Conservation (phyloP, 1,140 invertebrate genomes). For the Drosophila truncata region DNA sequence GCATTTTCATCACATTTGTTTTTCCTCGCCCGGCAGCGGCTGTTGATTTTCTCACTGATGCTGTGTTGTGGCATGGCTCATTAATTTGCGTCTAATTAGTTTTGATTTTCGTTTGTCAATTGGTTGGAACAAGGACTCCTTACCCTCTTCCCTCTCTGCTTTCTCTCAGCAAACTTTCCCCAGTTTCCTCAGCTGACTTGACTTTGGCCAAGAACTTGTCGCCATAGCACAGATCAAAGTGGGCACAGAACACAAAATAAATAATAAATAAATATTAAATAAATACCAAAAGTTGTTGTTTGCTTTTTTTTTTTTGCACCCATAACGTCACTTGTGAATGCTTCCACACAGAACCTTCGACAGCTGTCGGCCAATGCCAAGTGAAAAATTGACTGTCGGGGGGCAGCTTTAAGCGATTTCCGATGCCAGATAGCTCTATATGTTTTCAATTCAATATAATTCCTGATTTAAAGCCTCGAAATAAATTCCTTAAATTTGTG, state of each 20-base stretch:
- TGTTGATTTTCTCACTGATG: constrained; percentile 40
- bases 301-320: constrained; percentile 1
- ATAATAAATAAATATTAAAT: constrained; percentile 51
- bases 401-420: constrained; percentile 60
- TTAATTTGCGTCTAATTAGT: constrained; percentile 82
- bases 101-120: constrained; percentile 70
- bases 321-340: constrained; percentile 8
- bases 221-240: constrained; percentile 67
- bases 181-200: constrained; percentile 64
- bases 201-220: constrained; percentile 83
- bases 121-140: constrained; percentile 45
- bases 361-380: constrained; percentile 62
- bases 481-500: neutral
- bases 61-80: constrained; percentile 47
- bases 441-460: neutral
- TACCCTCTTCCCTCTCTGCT: neutral
- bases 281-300: constrained; percentile 36
- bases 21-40: constrained; percentile 47
- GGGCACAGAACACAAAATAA: constrained; percentile 53
- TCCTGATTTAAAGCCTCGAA: neutral
- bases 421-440: constrained; percentile 44
- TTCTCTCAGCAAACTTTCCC: constrained; percentile 28
- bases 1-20: constrained; percentile 75
- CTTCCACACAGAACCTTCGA: constrained; percentile 28
- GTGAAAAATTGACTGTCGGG: constrained; percentile 67